Base-by-base conservation (phyloP, 2,888 invertebrate genomes). In the Apodemia duryi region DNA sequence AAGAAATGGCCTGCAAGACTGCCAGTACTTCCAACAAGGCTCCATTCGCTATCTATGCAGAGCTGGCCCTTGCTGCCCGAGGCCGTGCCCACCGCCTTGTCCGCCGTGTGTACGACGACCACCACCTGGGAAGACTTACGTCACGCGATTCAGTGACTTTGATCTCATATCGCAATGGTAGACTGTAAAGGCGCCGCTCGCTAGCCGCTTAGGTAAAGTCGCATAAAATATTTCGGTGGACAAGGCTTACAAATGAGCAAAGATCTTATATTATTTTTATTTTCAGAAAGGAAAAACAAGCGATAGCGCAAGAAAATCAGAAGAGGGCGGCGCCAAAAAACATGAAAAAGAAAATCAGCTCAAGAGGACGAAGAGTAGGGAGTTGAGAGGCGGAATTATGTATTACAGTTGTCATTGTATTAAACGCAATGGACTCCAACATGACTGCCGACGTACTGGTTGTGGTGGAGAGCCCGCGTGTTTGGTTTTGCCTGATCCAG, bases 361-460 rank as follows among this genome's bases (percentile, higher is more conserved):
- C 66, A 88, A 87, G 76, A 81, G 88, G 75, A 88, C 83, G 7
- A 91, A 88, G 71, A 92, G 92, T 76, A 88, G 93, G 66, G 93
- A 93, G 75, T 79, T 94, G 69, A 87, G 93, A 46, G 93, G 91
- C 67, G 92, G 93, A 32, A 80, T 92, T 57, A 88, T 93, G 83
- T 91, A 92, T 75, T 90, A 91, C 67, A 93, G 93, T 71, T 94
- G 94, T 74, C 92, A 93, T 74, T 94, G 94, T 76, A 90, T 93
- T 67, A 93, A 93, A 72, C 91, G 93, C 66, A 93, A 94, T 72
- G 94, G 94, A 32, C 84, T 94, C 46, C 94, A 94, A 75, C 93
- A 94, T 73, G 91, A 92, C 68, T 94, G 94, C 75, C 91, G 92
- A 43, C 86, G 93, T 46, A 89, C 89, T 2, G 92, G 90, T 43